Percentiles rank a stretch among this genome's conserved stretches.
phyloP scores from a whole-genome alignment of 2,797 vertebrate species.

The Phataginus tricuspis region DNA sequence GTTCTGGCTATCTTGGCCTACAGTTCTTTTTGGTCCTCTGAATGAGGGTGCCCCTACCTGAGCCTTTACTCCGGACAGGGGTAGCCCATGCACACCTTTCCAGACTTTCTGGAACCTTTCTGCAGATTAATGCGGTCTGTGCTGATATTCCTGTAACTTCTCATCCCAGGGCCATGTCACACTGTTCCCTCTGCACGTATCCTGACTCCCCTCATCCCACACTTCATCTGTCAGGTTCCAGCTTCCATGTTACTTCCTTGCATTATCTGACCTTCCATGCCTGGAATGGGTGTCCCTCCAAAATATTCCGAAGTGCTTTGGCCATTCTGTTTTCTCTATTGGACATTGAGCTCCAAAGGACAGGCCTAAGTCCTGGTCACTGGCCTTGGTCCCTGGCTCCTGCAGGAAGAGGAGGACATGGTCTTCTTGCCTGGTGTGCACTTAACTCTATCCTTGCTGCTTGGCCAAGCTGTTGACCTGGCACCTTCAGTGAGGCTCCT shows the following conservation, averaged over 20 bases:
- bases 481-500: neutral
- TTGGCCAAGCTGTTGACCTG: neutral
- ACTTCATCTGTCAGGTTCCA: neutral
- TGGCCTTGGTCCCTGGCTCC: neutral
- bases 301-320: neutral
- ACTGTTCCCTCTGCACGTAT: neutral
- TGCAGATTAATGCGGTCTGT: neutral
- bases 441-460: neutral
- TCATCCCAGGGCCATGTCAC: fast-evolving
- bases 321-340: neutral
- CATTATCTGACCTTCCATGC: too few relatives aligned
- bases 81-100: neutral
- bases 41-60: neutral
- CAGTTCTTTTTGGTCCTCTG: neutral
- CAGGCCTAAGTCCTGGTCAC: neutral
- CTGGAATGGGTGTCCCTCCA: neutral
- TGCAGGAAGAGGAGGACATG: neutral
- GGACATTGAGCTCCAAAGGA: neutral
- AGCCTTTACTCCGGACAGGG: neutral
- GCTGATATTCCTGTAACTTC: neutral
- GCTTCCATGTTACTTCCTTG: neutral
- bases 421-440: neutral
- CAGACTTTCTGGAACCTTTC: neutral
- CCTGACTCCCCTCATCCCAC: neutral
- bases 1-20: neutral